phyloP scores from a whole-genome alignment of 2,113 vertebrate species.

The Salvelinus alpinus region DNA sequence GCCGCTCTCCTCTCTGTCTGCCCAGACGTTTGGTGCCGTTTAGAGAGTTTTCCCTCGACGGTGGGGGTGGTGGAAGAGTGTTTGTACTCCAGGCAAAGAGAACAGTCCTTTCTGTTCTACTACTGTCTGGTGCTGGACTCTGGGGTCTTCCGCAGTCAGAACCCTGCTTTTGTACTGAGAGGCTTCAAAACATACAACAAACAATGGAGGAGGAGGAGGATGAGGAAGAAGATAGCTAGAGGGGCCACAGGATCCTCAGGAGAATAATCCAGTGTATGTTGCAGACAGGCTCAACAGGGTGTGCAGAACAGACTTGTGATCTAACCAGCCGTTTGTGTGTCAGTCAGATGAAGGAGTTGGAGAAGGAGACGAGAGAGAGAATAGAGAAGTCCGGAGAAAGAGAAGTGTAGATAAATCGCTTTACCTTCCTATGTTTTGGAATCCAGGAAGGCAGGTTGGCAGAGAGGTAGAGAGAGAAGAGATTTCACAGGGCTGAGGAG shows the following conservation, averaged over 20 bases:
- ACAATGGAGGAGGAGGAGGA: conserved; percentile 34
- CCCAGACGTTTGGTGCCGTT: conserved; percentile 71
- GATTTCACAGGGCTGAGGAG: conserved; percentile 18
- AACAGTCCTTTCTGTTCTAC: conserved; percentile 69
- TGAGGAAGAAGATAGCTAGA: conserved; percentile 48
- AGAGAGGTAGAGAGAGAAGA: conserved; percentile 32
- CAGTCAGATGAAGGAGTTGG: conserved; percentile 83
- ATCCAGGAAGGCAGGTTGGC: conserved; percentile 65
- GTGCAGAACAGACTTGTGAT: conserved; percentile 77
- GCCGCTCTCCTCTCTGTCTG: conserved; percentile 51
- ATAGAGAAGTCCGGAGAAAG: conserved; percentile 57
- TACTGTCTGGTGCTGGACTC: conserved; percentile 72
- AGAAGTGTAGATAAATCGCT: conserved; percentile 67
- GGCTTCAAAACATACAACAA: conserved; percentile 92
- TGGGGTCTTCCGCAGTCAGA: conserved; percentile 66
- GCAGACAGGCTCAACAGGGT: conserved; percentile 76
- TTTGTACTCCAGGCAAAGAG: conserved; percentile 69
- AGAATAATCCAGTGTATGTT: neutral
- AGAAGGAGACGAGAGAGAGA: conserved; percentile 38
- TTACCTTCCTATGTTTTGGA: conserved; percentile 78
- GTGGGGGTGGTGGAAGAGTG: conserved; percentile 56
- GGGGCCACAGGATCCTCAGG: conserved; percentile 47
- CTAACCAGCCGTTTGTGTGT: conserved; percentile 88
- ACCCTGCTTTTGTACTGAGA: conserved; percentile 88
- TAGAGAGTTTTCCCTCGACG: conserved; percentile 57